A percentile compares a stretch with the other conserved stretches of the same genome.
Evolutionary conservation across 2,113 vertebrate species (phyloP).

Genomic region (Laterallus jamaicensis): DNA sequence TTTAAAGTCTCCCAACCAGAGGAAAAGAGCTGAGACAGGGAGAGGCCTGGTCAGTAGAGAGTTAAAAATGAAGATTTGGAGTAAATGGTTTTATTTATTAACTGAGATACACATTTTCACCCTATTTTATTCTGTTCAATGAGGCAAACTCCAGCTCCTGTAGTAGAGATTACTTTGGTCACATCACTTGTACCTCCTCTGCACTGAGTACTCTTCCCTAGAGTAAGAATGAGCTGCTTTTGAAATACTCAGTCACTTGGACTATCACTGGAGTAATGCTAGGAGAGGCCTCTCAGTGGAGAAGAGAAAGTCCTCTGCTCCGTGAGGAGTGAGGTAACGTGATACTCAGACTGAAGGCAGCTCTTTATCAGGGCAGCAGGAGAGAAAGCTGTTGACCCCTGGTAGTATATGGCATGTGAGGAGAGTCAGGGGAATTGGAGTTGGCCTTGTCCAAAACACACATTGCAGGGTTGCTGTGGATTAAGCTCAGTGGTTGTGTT

Average conservation of each 20-base stretch:
- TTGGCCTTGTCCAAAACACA: accelerated
- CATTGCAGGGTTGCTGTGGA: accelerated
- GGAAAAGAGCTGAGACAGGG: neutral
- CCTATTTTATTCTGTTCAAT: neutral
- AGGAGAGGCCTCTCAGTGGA: neutral
- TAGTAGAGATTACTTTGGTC: neutral
- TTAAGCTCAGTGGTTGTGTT: neutral
- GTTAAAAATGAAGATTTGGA: neutral
- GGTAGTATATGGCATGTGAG: neutral
- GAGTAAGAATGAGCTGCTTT: neutral
- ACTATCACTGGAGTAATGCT: neutral
- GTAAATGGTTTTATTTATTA: neutral
- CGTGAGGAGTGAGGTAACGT: neutral
- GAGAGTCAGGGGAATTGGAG: neutral
- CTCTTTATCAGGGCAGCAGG: neutral
- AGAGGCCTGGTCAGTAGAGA: neutral
- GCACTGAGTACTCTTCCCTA: neutral
- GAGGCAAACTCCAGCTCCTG: neutral
- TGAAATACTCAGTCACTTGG: neutral
- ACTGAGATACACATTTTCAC: neutral
- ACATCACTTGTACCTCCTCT: neutral
- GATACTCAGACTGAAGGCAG: neutral
- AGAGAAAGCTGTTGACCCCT: neutral
- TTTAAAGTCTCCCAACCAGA: neutral
- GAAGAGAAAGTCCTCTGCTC: neutral